These are phyloP conservation scores for Neodiprion fabricii DNA, from an alignment of 1,140 invertebrate genomes.

Conservation along the genomic window DNA sequence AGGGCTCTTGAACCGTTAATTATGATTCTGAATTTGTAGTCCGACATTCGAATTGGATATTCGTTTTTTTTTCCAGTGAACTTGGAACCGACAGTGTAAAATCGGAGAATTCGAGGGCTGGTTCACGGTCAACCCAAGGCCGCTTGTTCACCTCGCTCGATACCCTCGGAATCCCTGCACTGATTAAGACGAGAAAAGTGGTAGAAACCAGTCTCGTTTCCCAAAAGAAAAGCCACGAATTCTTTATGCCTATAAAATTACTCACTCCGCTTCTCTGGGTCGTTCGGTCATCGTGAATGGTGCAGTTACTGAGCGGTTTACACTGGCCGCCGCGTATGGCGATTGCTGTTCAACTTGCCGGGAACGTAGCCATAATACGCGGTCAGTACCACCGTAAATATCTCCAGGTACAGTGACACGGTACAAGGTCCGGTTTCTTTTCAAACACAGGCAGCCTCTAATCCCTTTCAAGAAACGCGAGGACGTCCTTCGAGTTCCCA, in stretches of 20 bases:
- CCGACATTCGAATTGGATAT: no score
- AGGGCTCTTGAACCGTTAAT: no score
- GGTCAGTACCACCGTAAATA: neutral
- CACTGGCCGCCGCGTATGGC: neutral
- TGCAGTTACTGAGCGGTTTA: neutral
- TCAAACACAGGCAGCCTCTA: neutral
- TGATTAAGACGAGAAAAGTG: no score
- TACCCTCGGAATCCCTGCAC: no score
- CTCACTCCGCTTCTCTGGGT: neutral
- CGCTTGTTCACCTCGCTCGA: no score
- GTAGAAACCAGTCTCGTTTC: no score
- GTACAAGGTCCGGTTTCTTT: slow-evolving; percentile 2
- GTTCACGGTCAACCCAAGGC: no score
- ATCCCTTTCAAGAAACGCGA: slow-evolving; percentile 2
- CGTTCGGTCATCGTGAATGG: neutral
- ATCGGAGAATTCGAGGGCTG: no score
- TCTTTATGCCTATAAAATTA: neutral
- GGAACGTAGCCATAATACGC: neutral
- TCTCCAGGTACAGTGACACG: slow-evolving; percentile 6
- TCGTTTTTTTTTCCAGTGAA: no score
- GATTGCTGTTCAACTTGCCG: neutral
- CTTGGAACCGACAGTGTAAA: no score
- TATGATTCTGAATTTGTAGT: no score
- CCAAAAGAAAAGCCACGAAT: no score
- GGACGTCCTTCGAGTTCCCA: neutral